A percentile compares a stretch with the other conserved stretches of the same genome.
These are phyloP conservation scores for Scaeva pyrastri DNA, from an alignment of 2,888 invertebrate genomes.

Conservation along the genomic window DNA sequence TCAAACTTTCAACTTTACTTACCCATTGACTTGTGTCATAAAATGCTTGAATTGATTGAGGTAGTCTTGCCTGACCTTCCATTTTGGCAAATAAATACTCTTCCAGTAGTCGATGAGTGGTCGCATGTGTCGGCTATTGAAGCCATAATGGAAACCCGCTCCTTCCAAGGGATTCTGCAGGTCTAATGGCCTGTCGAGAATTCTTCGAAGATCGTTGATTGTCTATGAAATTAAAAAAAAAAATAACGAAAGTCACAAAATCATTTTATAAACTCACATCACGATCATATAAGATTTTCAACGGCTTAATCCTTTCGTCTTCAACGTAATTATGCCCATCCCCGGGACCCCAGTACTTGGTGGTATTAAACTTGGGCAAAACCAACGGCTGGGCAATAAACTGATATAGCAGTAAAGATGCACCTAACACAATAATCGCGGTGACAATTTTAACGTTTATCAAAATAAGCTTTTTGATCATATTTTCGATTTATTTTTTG, in stretches of 20 bases:
- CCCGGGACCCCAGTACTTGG: conserved; percentile 82
- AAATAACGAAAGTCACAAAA: not conserved
- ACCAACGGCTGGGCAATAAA: conserved; percentile 78
- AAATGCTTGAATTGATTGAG: conserved; percentile 91
- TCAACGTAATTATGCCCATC: conserved; percentile 79
- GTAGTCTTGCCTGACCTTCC: conserved; percentile 87
- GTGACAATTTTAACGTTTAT: conserved; percentile 11
- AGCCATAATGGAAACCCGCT: conserved; percentile 91
- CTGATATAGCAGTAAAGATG: conserved; percentile 5
- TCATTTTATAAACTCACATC: conserved; percentile 79
- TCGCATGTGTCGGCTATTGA: conserved; percentile 88
- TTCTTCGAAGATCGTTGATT: conserved; percentile 85
- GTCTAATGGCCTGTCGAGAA: conserved; percentile 85
- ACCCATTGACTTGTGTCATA: conserved; percentile 89
- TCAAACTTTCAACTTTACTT: conserved; percentile 51
- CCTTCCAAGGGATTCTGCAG: conserved; percentile 87
- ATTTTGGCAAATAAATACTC: conserved; percentile 88
- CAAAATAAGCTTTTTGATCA: not conserved
- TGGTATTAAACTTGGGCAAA: conserved; percentile 79
- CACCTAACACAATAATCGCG: conserved; percentile 9
- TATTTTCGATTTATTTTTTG: not conserved
- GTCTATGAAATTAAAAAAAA: conserved; percentile 79
- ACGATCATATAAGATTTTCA: conserved; percentile 78
- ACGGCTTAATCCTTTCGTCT: conserved; percentile 78
- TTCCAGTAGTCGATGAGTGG: conserved; percentile 91